Conservation (phyloP, 2,888 invertebrate species). For the Caenorhabditis sp. region DNA sequence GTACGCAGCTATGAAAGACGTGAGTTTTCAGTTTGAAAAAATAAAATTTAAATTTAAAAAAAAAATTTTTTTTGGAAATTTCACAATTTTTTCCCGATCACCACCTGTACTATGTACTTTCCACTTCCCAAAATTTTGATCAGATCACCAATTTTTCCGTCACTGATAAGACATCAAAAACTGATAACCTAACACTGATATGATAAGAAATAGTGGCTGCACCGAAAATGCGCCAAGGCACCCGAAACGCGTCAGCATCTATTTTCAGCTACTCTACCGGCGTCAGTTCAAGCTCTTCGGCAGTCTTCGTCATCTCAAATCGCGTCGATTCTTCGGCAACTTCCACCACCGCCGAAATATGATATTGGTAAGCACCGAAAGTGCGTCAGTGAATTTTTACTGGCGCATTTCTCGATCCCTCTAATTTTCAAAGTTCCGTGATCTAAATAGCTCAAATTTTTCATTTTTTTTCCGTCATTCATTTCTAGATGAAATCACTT, state of each 20-base stretch:
- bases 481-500: too few species aligned
- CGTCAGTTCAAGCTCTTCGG: conserved; percentile 29
- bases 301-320: conserved; percentile 54
- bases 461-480: too few species aligned
- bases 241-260: too few species aligned
- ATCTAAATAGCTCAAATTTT: too few species aligned
- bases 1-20: conserved; percentile 63
- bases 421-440: too few species aligned
- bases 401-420: neutral
- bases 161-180: neutral
- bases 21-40: conserved; percentile 28
- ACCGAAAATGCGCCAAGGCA: conserved; percentile 4
- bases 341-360: conserved; percentile 71
- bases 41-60: too few species aligned
- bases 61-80: too few species aligned
- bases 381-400: too few species aligned
- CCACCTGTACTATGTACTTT: conserved; percentile 12
- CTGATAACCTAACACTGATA: neutral
- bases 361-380: conserved; percentile 65
- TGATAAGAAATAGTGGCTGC: conserved; percentile 3
- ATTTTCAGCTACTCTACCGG: conserved; percentile 39
- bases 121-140: too few species aligned
- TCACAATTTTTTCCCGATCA: neutral
- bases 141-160: too few species aligned
- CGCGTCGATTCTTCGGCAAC: conserved; percentile 63